These are phyloP conservation scores for Xiphydria camelus DNA, from an alignment of 2,888 invertebrate species.

Conservation along the genomic window DNA sequence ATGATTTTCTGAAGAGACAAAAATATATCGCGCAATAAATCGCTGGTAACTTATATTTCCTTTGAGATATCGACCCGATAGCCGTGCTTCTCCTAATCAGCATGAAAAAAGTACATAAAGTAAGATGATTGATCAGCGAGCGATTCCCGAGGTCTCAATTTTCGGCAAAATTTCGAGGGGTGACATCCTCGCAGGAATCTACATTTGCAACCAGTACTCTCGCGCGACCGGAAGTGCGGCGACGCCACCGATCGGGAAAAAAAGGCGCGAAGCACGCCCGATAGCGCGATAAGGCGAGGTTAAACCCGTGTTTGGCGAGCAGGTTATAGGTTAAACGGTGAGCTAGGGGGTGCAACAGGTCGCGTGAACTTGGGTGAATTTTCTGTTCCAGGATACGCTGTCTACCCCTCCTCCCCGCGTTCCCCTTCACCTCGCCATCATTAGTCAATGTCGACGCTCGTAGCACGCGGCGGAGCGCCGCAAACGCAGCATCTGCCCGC, in stretches of 20 bases:
- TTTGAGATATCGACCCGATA: too few relatives aligned
- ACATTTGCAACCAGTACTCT: too few relatives aligned
- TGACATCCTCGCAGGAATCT: too few relatives aligned
- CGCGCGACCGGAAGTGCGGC: too few relatives aligned
- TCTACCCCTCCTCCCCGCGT: slow-evolving; percentile 41
- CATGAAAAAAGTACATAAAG: too few relatives aligned
- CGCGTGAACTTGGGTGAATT: slow-evolving; percentile 58
- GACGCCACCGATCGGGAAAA: background rate
- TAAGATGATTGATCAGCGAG: too few relatives aligned
- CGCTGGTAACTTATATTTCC: too few relatives aligned
- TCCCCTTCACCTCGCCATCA: slow-evolving; percentile 52
- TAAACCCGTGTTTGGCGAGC: slow-evolving; percentile 57
- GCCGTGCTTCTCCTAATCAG: too few relatives aligned
- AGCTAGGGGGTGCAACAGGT: slow-evolving; percentile 58
- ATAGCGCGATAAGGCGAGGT: slow-evolving; percentile 58
- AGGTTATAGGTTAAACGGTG: slow-evolving; percentile 58
- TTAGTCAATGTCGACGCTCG: slow-evolving; percentile 58
- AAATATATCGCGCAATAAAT: too few relatives aligned
- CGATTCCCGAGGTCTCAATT: too few relatives aligned
- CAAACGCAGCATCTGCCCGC: slow-evolving; percentile 51
- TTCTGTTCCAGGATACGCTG: slow-evolving; percentile 55
- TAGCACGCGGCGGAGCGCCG: slow-evolving; percentile 48
- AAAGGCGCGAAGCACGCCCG: slow-evolving; percentile 35
- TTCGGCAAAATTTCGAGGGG: too few relatives aligned
- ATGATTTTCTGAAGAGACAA: too few relatives aligned